phyloP scores from a whole-genome alignment of 2,797 vertebrate species.

The Pampus argenteus region DNA sequence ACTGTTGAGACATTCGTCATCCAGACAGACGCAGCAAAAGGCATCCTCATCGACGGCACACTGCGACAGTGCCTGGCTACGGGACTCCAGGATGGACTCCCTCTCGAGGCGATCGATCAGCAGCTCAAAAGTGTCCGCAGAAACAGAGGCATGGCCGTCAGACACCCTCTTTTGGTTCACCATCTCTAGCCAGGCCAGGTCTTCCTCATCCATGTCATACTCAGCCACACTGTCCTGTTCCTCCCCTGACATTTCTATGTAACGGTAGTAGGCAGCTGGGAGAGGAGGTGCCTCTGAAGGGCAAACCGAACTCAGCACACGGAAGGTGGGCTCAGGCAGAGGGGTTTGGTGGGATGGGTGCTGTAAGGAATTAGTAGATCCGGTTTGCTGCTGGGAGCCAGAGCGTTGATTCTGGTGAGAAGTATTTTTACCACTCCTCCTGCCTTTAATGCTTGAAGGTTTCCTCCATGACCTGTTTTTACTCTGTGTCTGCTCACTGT shows the following conservation, averaged over 20 bases:
- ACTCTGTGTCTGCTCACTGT: constrained; percentile 93
- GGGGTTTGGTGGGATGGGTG: constrained; percentile 70
- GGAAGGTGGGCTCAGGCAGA: constrained; percentile 94
- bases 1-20: constrained; percentile 98
- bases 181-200: constrained; percentile 97
- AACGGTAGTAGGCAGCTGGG: constrained; percentile 91
- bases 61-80: constrained; percentile 91
- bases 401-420: constrained; percentile 81
- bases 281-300: constrained; percentile 86
- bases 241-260: constrained; percentile 90
- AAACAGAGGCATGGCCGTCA: constrained; percentile 91
- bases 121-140: constrained; percentile 93
- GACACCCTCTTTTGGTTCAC: constrained; percentile 94
- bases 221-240: constrained; percentile 94
- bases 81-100: constrained; percentile 94
- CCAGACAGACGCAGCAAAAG: constrained; percentile 97
- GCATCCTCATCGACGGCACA: constrained; percentile 94
- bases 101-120: constrained; percentile 95
- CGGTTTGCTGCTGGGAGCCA: constrained; percentile 75
- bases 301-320: constrained; percentile 85
- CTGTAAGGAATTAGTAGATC: constrained; percentile 83
- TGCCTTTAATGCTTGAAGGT: constrained; percentile 86
- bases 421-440: constrained; percentile 88
- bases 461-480: constrained; percentile 85
- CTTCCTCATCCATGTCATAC: constrained; percentile 99